These are phyloP conservation scores for Stomatorhinus walkeri DNA, from an alignment of 2,797 vertebrate genomes.

Conservation along the genomic window DNA sequence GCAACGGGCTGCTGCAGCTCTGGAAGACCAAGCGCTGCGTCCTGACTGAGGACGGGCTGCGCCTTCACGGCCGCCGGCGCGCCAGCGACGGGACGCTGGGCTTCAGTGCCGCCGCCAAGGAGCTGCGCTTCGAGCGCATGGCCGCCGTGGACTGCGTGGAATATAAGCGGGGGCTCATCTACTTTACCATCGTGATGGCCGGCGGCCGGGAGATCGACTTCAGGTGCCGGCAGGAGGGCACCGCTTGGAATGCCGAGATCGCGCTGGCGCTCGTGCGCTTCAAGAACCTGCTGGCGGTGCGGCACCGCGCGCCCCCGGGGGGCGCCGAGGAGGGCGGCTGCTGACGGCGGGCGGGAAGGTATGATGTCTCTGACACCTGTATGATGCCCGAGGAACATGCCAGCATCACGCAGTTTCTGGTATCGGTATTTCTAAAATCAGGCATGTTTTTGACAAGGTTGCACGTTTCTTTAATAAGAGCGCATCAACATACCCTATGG, in stretches of 20 bases:
- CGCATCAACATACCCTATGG: neutral
- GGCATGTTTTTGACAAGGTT: neutral
- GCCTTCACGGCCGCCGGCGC: constrained; percentile 56
- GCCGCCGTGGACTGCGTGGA: constrained; percentile 88
- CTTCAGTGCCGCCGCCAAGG: constrained; percentile 62
- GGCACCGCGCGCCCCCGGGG: constrained; percentile 60
- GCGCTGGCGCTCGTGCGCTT: constrained; percentile 80
- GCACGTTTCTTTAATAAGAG: neutral
- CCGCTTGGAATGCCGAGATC: constrained; percentile 85
- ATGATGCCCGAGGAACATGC: neutral
- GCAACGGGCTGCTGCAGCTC: constrained; percentile 82
- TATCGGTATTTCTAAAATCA: neutral
- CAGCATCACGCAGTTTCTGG: neutral
- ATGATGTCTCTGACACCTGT: neutral
- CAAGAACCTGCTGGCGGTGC: constrained; percentile 84
- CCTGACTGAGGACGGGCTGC: constrained; percentile 77
- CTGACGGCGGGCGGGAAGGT: constrained; percentile 28
- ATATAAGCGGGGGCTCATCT: constrained; percentile 78
- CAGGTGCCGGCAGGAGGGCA: constrained; percentile 77
- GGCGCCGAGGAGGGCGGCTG: constrained; percentile 53
- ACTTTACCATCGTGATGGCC: constrained; percentile 86
- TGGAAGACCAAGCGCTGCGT: constrained; percentile 89
- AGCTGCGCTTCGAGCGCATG: constrained; percentile 80
- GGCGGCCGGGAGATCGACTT: constrained; percentile 81
- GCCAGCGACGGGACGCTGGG: constrained; percentile 39